Base-by-base conservation (phyloP, 2,797 vertebrate genomes). In the Sebastes vulpes region DNA sequence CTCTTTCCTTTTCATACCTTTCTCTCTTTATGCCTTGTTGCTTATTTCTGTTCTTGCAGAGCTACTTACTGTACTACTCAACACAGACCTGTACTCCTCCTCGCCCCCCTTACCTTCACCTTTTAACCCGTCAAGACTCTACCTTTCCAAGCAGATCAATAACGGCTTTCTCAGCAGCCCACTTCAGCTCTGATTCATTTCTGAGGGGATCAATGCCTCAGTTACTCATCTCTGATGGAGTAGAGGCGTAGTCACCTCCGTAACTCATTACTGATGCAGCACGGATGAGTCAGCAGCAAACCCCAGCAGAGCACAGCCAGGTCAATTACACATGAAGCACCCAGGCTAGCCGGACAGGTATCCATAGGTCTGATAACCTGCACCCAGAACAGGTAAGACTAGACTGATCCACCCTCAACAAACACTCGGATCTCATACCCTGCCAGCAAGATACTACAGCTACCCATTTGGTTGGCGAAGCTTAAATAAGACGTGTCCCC, bases 211-310 rank as follows among this genome's bases (percentile, higher is more conserved):
- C 91, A 87, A 94, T 92, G 78, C 57, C 65, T 83, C 59, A 1
- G 83, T 89, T 91, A 86, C 81, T 93, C 86, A 84, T 87, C 86
- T 88, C 83, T 83, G 89, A 89, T 82, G 79, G 90, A 81, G 69
- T 1, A 70, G 42, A 77, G 79, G 69, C 9, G 11, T 75, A 80
- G 81, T 84, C 73, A 91, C 77, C 85, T 76, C 84, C 1, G 6
- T 83, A 84, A 86, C 88, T 88, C 79, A 88, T 90, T 93, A 92
- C 77, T 28, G 75, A 83, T 69, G 72, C 26, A 5, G 59, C 77
- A 54, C 42, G 25, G 65, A 89, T 91, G 89, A 93, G 79, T 94
- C 91, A 91, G 93, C 93, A 89, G 58, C 71, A 81, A 86, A 65
- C 74, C 53, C 66, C 68, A 72, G 73, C 72, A 67, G 75, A 77